Evolutionary conservation across 2,797 vertebrate species (phyloP), one percentile per base, ranked within the genome.

Genomic region (Pangasius larnaudii): DNA sequence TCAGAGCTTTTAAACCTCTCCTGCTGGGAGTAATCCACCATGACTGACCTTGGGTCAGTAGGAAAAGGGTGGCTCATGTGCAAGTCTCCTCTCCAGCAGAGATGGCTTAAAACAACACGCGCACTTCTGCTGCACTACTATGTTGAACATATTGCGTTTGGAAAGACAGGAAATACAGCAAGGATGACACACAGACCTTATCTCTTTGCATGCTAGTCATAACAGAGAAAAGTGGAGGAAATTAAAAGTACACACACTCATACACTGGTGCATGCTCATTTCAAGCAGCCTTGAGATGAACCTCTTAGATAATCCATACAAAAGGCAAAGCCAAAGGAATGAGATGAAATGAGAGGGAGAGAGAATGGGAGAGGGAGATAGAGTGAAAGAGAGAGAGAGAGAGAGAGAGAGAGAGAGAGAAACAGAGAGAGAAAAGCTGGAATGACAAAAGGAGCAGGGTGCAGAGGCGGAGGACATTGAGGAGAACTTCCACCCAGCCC

Each of bases 401-500:
- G 58, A 69, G 56, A 42, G 24, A 56, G 30, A 84, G 27, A 61
- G 58, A 33, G 56, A 69, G 33, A 89, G 42, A 84, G 33, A 61
- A 46, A 33, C 42, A 69, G 33, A 89, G 39, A 56, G 33, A 53
- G 46, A 69, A 13, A 71, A 18, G 36, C n/a, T 84, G 42, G 82
- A 90, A 87, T 88, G 75, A 90, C 87, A 90, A 90, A 88, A 87
- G 89, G 27, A 90, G 81, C 49, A 75, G 87, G 78, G 86, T 39
- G 82, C 67, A 89, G 83, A 87, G 85, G 87, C 79, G 53, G 85
- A 88, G 85, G 85, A 86, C 75, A 72, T 84, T 84, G 71, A 72
- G 86, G n/a, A 87, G 74, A 84, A 88, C 90, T 91, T 92, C 91
- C 91, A 88, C 92, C 89, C 88, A 89, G 61, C 88, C 90, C 92